Evolutionary conservation across 1,140 invertebrate genomes (phyloP).

Genomic region (Cecropterus lyciades): DNA sequence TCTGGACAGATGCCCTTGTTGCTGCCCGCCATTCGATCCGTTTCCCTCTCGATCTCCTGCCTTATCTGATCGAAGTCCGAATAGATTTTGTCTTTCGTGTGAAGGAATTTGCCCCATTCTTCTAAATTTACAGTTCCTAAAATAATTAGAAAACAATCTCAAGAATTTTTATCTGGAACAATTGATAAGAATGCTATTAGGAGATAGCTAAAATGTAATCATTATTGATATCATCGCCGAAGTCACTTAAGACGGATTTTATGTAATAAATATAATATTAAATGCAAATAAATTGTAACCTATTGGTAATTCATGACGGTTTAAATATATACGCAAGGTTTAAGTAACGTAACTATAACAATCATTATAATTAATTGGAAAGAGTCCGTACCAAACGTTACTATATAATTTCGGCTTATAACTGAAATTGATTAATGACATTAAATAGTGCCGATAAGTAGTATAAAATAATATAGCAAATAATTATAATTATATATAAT

Average conservation of each 20-base stretch:
- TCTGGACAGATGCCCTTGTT: conserved; percentile 99
- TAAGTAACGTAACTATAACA: too few species aligned
- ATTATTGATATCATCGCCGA: conserved; percentile 16
- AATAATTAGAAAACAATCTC: conserved; percentile 54
- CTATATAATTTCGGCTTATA: too few species aligned
- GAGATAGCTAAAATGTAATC: conserved; percentile 25
- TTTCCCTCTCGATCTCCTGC: conserved; percentile 97
- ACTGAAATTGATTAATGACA: too few species aligned
- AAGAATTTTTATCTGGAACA: conserved; percentile 29
- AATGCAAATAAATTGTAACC: too few species aligned
- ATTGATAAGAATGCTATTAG: conserved; percentile 30
- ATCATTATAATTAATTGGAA: too few species aligned
- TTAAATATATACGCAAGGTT: too few species aligned
- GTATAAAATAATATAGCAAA: too few species aligned
- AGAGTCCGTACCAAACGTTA: too few species aligned
- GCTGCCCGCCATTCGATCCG: conserved; percentile 95
- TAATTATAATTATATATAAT: too few species aligned
- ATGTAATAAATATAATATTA: too few species aligned
- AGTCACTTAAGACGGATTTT: not conserved
- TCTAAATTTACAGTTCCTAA: conserved; percentile 93
- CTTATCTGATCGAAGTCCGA: conserved; percentile 97
- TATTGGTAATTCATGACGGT: too few species aligned
- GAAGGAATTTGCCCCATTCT: conserved; percentile 98
- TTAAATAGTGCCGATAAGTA: too few species aligned
- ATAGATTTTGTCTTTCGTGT: conserved; percentile 95